Base-by-base conservation (phyloP, 2,113 vertebrate genomes). In the Pomatorhinus ruficollis region DNA sequence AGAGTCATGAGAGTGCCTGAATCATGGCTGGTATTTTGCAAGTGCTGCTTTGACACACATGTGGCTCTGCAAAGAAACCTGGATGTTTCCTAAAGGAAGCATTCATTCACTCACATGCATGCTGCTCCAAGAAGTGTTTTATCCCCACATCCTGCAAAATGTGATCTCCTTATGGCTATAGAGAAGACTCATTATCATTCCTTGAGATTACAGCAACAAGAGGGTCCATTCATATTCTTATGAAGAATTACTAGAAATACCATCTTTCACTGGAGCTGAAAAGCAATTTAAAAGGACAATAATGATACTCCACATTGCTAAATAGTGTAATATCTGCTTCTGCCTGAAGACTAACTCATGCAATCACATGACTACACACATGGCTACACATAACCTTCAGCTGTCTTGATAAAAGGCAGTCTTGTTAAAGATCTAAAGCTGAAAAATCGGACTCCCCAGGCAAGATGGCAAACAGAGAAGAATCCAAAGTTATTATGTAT, bases 361-460 rank as follows among this genome's bases (percentile, higher is more conserved):
- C 39, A 61, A 76, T 68, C 96, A 76, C 61, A 93, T 54, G 87
- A 90, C 59, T 45, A 45, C 24, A 49, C 96, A 76, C 61, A 93
- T 54, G 87, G 87, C 59, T 45, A 45, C 24, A 49, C 8, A 64
- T 45, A 83, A 90, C n/a, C 35, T 89, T 89, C 78, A 93, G 24
- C 31, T 93, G 45, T 54, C 33, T 50, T 69, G 19, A 66, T 61
- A 57, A 93, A 87, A 83, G 78, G 45, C 45, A 61, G 71, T 15
- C 22, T 77, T 25, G 8, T 70, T 87, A 65, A 69, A 91, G 90
- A 94, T 80, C 74, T 72, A 61, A 91, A 79, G 78, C 49, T 84
- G 63, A 89, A 94, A 91, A 85, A 50, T 69, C 6, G 47, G 39
- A 91, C 39, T 5, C 69, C 31, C 30, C 49, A 4, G 66, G 82